Evolutionary conservation across 64 coral and sea anemone genomes (phyloP).

Genomic region (Dendronephthya gigantea): DNA sequence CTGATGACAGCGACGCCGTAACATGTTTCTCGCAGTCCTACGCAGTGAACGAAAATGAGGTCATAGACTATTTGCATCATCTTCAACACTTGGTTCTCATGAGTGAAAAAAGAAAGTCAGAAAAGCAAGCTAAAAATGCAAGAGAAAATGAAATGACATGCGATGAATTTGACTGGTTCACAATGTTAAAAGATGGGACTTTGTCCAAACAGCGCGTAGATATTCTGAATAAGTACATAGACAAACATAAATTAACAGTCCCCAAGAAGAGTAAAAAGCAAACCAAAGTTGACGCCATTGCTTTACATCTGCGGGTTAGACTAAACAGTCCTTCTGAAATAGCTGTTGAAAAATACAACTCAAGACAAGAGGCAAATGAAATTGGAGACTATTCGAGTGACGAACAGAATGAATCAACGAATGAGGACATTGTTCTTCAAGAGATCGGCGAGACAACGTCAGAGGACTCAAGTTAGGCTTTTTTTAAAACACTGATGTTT

Average conservation of each 20-base stretch:
- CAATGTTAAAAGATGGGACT: slow-evolving; percentile 26
- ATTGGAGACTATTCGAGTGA: too few species aligned
- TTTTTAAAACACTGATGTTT: too few species aligned
- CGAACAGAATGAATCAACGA: too few species aligned
- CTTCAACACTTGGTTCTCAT: slow-evolving; percentile 17
- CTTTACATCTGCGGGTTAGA: too few species aligned
- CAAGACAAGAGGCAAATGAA: too few species aligned
- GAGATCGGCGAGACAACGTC: too few species aligned
- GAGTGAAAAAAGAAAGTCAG: neutral
- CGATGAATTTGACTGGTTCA: slow-evolving; percentile 16
- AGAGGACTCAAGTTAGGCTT: too few species aligned
- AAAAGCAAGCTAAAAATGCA: neutral
- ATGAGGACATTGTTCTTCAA: too few species aligned
- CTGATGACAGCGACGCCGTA: slow-evolving; percentile 10
- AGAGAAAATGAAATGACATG: slow-evolving; percentile 9
- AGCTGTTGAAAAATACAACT: too few species aligned
- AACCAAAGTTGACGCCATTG: too few species aligned
- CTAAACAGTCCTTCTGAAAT: too few species aligned
- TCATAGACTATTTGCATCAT: slow-evolving; percentile 2
- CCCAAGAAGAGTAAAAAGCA: neutral
- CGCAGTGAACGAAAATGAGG: neutral
- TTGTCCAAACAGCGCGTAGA: neutral
- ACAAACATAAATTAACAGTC: neutral
- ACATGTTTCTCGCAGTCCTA: neutral
- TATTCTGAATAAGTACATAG: slow-evolving; percentile 23